Conservation (phyloP, 2,113 vertebrate genomes). For the Carassius auratus region DNA sequence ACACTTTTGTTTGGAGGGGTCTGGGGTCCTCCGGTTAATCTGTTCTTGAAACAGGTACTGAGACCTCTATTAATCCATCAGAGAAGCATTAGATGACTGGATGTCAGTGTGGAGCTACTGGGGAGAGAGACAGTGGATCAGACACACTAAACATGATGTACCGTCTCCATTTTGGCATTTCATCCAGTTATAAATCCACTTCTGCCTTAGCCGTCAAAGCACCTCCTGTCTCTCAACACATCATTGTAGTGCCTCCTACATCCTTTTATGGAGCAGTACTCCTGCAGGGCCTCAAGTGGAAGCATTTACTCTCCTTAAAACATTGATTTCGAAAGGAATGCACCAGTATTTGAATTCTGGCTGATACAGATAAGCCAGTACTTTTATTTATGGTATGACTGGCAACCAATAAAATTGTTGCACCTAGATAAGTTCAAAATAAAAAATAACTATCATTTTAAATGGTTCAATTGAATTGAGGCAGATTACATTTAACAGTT, state of each 20-base stretch:
- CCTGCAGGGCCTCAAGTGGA: background rate
- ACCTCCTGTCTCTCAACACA: slow-evolving; percentile 17
- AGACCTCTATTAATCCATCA: slow-evolving; percentile 48
- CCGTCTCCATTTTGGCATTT: slow-evolving; percentile 22
- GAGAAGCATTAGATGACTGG: slow-evolving; percentile 27
- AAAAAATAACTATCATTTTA: too few species aligned
- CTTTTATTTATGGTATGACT: too few species aligned
- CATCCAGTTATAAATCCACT: slow-evolving; percentile 13
- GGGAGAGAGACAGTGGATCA: slow-evolving; percentile 2
- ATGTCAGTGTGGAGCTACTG: slow-evolving; percentile 13
- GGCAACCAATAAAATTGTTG: too few species aligned
- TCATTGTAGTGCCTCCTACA: slow-evolving; percentile 4
- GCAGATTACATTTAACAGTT: too few species aligned
- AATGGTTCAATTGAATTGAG: too few species aligned
- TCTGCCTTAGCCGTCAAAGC: background rate
- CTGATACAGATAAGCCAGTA: too few species aligned
- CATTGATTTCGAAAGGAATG: background rate
- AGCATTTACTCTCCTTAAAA: slow-evolving; percentile 10
- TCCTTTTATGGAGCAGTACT: slow-evolving; percentile 49
- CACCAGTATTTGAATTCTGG: too few species aligned
- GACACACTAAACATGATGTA: slow-evolving; percentile 25
- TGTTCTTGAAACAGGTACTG: slow-evolving; percentile 29
- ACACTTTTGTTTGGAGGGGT: slow-evolving; percentile 33
- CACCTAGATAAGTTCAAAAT: too few species aligned
- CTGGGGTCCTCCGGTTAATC: slow-evolving; percentile 27